These are phyloP conservation scores for Tipula unca DNA, from an alignment of 2,888 invertebrate species.

Conservation along the genomic window DNA sequence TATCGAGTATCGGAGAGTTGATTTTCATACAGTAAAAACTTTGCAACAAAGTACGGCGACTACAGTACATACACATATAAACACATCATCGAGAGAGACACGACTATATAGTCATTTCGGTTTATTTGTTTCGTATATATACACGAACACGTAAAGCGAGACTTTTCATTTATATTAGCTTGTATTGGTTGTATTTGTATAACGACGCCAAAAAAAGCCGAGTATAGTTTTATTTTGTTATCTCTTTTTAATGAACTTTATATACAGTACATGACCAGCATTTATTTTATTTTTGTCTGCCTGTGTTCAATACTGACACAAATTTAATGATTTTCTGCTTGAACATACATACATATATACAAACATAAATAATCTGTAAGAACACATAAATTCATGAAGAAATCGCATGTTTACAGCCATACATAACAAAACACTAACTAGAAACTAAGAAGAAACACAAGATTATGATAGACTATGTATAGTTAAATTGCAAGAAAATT, in stretches of 20 bases:
- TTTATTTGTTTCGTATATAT: background rate
- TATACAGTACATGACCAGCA: background rate
- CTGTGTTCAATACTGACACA: background rate
- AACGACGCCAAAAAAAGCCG: background rate
- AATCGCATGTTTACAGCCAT: background rate
- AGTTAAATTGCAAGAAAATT: background rate
- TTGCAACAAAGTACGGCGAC: background rate
- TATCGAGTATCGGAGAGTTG: background rate
- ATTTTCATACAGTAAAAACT: background rate
- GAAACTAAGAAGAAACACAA: background rate
- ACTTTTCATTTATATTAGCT: background rate
- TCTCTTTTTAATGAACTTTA: background rate
- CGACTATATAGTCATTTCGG: background rate
- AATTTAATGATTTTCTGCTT: background rate
- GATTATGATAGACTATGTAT: background rate
- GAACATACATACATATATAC: background rate
- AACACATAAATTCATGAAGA: background rate
- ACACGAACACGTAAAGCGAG: too few relatives aligned
- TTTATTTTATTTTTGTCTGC: background rate
- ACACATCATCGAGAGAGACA: background rate
- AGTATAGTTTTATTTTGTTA: background rate
- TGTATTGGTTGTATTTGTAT: background rate
- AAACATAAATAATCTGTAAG: background rate
- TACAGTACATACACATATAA: background rate
- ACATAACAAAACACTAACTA: background rate